Base-by-base conservation (phyloP, 2,888 invertebrate species). In the Colostygia pectinataria region DNA sequence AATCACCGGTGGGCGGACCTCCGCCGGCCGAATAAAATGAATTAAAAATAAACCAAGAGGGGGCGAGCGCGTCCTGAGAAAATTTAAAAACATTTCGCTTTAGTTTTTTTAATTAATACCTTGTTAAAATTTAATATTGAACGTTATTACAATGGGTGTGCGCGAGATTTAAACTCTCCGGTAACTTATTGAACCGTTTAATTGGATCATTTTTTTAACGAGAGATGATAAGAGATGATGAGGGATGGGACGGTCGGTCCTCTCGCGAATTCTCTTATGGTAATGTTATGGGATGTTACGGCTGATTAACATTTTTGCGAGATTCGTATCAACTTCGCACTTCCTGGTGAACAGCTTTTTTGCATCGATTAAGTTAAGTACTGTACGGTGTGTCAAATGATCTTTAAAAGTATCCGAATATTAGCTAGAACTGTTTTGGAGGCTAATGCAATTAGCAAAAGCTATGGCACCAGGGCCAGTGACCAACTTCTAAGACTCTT, bases 71-170 rank as follows among this genome's bases (percentile, higher is more conserved):
- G 82, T 77, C 84, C 85, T 88, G 88, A 88, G 88, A 88, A 89
- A 87, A 88, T 83, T 87, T 81, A 82, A 88, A 87, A 75, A 83
- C 80, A 84, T 87, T 89, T 88, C 83, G 89, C 89, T 88, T 90
- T 88, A 86, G 81, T 89, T 89, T 90, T 90, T 89, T 90, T 88
- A 89, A 89, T 90, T 90, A 88, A 89, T 90, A 89, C 90, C 90
- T 90, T 90, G 90, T 90, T 90, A 90, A 90, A 89, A 87, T 89
- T 89, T 89, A 88, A 90, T 90, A 89, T 89, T 83, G 88, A 87
- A 76, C 84, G 84, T 88, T 88, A 88, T 88, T 89, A 89, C 89
- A 87, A 88, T 89, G 89, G 89, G 88, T 87, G 85, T 87, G 85
- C 84, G 81, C 66, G 77, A 82, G 84, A 83, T 85, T 83, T 83